Evolutionary conservation across 2,797 vertebrate genomes (phyloP), one percentile per base, ranked within the genome.

Genomic region (Melanotaenia parkinsoni): DNA sequence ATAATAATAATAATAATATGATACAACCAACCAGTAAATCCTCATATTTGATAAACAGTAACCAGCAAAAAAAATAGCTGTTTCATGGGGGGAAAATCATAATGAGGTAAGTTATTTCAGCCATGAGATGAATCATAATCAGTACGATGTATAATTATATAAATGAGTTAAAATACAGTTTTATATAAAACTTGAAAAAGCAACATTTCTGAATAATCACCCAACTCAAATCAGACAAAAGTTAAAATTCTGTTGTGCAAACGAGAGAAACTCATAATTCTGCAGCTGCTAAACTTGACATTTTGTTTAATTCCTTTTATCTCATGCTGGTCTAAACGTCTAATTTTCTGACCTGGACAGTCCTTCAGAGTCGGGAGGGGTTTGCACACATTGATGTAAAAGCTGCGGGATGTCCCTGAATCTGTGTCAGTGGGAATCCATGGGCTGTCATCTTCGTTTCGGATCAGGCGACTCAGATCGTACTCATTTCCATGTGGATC

Each of bases 341-440:
- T 22, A 1, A 8, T 18, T 50, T 67, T 22, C 72, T 88, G 86
- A 97, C 98, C 95, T 13, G 94, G 93, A 76, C 98, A 99, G 5
- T 91, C 88, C 0, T 79, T 62, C 3, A 95, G 58, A 0, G 78
- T 73, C 0, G 96, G 95, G 18, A 99, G 93, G 2, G 96, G 96
- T 56, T 87, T 96, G 91, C 98, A 99, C 68, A 99, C 93, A 5
- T 96, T 99, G 73, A 99, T 87, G 89, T 96, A 99, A 89, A 99
- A 99, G 0, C 77, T 95, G 79, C 94, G 91, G 0, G 79, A 93
- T 20, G 88, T 93, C 9, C 89, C 93, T 0, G 90, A 83, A 0
- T 82, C 77, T 0, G 95, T 95, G 77, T 98, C 96, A 10, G 99
- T 87, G 18, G 97, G 94, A 3, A 95, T 77, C 95, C 97, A 99